Evolutionary conservation across 2,113 vertebrate genomes (phyloP).

Genomic region (Bambusicola thoracicus): DNA sequence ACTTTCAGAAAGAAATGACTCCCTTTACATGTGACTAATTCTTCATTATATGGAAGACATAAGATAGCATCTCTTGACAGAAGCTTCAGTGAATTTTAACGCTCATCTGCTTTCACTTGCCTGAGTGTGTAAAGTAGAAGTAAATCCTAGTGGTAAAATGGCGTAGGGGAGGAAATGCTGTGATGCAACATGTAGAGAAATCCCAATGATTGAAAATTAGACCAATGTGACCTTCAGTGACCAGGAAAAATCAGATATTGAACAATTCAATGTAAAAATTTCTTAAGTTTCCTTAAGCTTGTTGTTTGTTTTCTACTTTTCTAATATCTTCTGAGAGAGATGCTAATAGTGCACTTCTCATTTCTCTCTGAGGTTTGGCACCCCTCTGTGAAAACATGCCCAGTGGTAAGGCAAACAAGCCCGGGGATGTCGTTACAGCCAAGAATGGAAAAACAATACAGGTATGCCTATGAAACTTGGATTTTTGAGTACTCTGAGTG

Average conservation of each 20-base stretch:
- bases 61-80: not conserved
- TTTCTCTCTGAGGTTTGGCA: conserved; percentile 83
- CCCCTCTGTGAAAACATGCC: conserved; percentile 99
- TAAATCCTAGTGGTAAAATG: not conserved
- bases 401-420: conserved; percentile 93
- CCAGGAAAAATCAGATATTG: not conserved
- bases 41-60: not conserved
- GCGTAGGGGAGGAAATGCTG: not conserved
- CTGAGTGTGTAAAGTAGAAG: not conserved
- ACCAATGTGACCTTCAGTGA: not conserved
- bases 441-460: conserved; percentile 98
- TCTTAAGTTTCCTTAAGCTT: not conserved
- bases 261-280: not conserved
- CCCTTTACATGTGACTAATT: not conserved
- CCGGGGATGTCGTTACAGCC: conserved; percentile 92
- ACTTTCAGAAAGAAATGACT: not conserved
- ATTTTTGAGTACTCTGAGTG: not conserved
- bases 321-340: not conserved
- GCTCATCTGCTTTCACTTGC: not conserved
- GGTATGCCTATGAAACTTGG: conserved; percentile 74
- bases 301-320: not conserved
- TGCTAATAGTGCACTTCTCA: not conserved
- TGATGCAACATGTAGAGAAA: not conserved
- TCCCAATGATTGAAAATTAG: not conserved
- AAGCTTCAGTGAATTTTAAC: not conserved